phyloP scores from a whole-genome alignment of 2,888 invertebrate genomes.

The Noctua janthe region DNA sequence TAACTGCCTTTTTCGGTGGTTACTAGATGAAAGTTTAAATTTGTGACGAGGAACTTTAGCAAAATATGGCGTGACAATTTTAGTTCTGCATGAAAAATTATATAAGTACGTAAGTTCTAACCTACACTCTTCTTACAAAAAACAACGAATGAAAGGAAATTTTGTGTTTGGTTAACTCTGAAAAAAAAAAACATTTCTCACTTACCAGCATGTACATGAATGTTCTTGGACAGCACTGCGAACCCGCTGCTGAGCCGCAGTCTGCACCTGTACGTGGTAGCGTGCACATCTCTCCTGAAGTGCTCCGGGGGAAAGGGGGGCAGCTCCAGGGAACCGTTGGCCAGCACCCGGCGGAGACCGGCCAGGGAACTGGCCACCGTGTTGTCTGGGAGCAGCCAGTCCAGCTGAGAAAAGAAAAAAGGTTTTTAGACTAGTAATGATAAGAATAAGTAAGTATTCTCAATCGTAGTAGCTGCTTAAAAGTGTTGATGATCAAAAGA shows the following conservation, averaged over 20 bases:
- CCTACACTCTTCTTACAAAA: not conserved
- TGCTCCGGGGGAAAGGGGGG: constrained; percentile 95
- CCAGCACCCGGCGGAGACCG: constrained; percentile 93
- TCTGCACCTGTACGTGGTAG: constrained; percentile 94
- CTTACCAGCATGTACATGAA: constrained; percentile 97
- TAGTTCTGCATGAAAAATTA: not conserved
- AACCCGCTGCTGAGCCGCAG: constrained; percentile 83
- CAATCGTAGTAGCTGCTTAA: not conserved
- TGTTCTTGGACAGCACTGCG: constrained; percentile 95
- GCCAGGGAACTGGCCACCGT: constrained; percentile 92
- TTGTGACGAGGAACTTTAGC: not conserved
- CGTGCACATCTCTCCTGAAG: constrained; percentile 96
- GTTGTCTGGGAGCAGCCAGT: constrained; percentile 94
- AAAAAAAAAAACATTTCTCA: not conserved
- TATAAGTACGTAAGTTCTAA: not conserved
- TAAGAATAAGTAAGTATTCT: not conserved
- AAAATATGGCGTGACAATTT: not conserved
- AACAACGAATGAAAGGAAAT: not conserved
- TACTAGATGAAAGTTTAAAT: constrained; percentile 5
- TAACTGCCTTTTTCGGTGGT: not conserved
- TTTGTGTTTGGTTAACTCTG: not conserved
- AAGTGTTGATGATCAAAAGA: not conserved
- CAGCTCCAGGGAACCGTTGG: constrained; percentile 96
- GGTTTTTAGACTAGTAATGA: not conserved
- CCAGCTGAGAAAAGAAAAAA: constrained; percentile 87